A percentile compares a stretch with the other conserved stretches of the same genome.
Evolutionary conservation across 1,140 invertebrate species (phyloP).

Genomic region (Yoshiicerus persimilis): DNA sequence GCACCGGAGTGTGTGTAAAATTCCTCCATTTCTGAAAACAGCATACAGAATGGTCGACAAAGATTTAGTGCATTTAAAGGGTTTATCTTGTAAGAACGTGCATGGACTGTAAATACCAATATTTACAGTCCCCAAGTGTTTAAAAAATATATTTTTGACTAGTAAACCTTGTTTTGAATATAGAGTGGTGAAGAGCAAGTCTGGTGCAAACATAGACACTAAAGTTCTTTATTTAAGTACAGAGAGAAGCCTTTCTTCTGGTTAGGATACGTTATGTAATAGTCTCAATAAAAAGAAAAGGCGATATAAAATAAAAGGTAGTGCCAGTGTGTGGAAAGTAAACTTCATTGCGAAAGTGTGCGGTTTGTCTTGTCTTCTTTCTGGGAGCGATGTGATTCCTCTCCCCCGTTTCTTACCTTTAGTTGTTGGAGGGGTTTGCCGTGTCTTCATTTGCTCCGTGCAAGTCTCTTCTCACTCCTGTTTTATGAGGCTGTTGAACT

Average conservation of each 20-base stretch:
- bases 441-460: background rate
- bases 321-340: background rate
- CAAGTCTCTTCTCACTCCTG: background rate
- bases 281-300: background rate
- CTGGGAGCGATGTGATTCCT: background rate
- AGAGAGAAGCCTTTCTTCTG: background rate
- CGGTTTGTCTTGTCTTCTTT: background rate
- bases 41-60: too few species aligned
- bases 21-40: too few species aligned
- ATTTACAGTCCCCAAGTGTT: too few species aligned
- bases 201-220: background rate
- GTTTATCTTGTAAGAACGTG: too few species aligned
- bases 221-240: background rate
- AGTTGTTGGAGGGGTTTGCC: background rate
- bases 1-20: too few species aligned
- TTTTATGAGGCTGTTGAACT: conserved; percentile 3
- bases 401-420: background rate
- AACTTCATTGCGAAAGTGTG: background rate
- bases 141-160: too few species aligned
- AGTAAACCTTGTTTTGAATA: background rate
- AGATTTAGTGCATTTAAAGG: too few species aligned
- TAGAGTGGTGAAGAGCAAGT: background rate
- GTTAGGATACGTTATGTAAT: background rate
- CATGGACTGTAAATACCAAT: too few species aligned
- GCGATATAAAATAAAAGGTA: background rate